These are phyloP conservation scores for Eumacrocentrus americanus DNA, from an alignment of 2,888 invertebrate genomes.

Conservation along the genomic window DNA sequence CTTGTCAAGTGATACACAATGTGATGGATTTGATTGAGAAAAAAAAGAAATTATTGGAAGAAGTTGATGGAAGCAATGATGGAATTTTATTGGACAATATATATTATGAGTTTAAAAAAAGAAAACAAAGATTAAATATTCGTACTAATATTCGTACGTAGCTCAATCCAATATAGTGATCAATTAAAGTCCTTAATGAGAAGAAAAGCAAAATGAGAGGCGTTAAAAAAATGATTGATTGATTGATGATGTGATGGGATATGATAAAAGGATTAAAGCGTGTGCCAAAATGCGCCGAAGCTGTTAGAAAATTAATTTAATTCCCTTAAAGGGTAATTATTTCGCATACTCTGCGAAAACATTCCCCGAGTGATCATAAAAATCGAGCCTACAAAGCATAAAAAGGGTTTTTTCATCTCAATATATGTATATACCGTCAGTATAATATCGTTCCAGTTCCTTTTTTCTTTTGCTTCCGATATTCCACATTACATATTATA, in stretches of 20 bases:
- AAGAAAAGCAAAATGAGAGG: conserved; percentile 11
- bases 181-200: conserved; percentile 15
- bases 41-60: no score
- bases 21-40: background rate
- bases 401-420: background rate
- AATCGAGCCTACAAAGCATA: background rate
- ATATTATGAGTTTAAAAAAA: conserved; percentile 45
- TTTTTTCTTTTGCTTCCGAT: background rate
- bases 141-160: conserved; percentile 42
- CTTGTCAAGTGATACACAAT: background rate
- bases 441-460: background rate
- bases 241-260: background rate
- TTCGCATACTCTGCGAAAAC: background rate
- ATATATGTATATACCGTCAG: no score
- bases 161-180: conserved; percentile 41
- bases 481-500: background rate
- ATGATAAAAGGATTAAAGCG: conserved; percentile 4
- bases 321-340: background rate
- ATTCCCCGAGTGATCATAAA: background rate
- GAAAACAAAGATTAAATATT: conserved; percentile 44
- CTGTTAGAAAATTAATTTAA: conserved; percentile 4
- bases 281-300: conserved; percentile 8
- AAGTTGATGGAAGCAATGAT: background rate
- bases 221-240: background rate
- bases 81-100: conserved; percentile 48